phyloP scores from a whole-genome alignment of 1,140 invertebrate genomes.

The Ridgeia piscesae region DNA sequence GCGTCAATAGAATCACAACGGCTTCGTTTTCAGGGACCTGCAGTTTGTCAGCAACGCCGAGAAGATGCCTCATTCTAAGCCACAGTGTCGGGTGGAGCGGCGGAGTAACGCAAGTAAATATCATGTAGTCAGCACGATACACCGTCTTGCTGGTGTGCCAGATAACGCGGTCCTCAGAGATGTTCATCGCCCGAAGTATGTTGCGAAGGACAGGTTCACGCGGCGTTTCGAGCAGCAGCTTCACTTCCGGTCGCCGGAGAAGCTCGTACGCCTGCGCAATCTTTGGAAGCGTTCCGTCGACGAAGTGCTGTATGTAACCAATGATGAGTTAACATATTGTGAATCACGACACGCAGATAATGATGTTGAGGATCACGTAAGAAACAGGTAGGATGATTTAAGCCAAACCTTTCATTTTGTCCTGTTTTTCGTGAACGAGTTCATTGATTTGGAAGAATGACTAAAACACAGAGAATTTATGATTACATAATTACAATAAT shows the following conservation, averaged over 20 bases:
- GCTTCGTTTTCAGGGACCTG: not conserved
- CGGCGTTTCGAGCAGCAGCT: not conserved
- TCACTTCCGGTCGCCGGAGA: not conserved
- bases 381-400: too few relatives aligned
- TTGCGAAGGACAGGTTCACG: not conserved
- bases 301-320: constrained; percentile 20
- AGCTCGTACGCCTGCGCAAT: not conserved
- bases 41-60: not conserved
- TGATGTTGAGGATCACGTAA: not conserved
- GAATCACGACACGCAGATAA: not conserved
- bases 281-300: constrained; percentile 26
- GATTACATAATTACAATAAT: too few relatives aligned
- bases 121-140: not conserved
- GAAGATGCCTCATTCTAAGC: not conserved
- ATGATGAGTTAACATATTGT: not conserved
- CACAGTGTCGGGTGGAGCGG: constrained; percentile 11
- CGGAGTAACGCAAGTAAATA: constrained; percentile 16
- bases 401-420: too few relatives aligned
- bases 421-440: too few relatives aligned
- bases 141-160: not conserved
- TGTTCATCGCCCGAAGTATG: constrained; percentile 16
- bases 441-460: too few relatives aligned
- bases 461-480: too few relatives aligned
- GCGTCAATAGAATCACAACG: constrained; percentile 17
- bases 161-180: not conserved